Percentiles rank a stretch among this genome's conserved stretches.
phyloP scores from a whole-genome alignment of 2,113 vertebrate genomes.

The Oreochromis spilurus region DNA sequence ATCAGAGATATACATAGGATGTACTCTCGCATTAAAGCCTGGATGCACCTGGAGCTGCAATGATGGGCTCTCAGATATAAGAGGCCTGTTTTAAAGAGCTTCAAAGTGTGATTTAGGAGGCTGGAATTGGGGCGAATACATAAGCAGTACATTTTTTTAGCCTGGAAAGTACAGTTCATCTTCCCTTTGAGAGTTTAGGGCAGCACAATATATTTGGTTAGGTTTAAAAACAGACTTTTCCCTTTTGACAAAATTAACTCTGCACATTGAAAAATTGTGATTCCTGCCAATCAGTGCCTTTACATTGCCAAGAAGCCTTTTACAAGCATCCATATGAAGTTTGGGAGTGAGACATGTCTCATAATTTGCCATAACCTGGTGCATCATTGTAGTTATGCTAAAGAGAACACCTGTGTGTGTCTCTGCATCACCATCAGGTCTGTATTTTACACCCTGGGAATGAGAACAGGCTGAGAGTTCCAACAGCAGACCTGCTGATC shows the following conservation, averaged over 20 bases:
- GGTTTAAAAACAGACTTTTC: neutral
- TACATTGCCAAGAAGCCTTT: neutral
- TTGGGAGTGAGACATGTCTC: neutral
- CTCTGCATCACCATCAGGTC: neutral
- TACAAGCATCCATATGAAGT: neutral
- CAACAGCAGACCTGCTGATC: neutral
- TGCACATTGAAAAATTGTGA: neutral
- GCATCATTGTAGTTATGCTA: neutral
- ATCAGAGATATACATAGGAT: neutral
- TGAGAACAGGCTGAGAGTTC: neutral
- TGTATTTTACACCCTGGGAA: neutral
- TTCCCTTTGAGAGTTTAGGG: neutral
- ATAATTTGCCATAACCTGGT: neutral
- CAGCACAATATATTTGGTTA: accelerated
- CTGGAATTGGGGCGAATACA: neutral
- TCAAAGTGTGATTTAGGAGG: neutral
- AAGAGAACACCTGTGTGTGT: neutral
- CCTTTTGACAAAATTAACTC: neutral
- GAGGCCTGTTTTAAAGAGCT: neutral
- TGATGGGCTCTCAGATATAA: neutral
- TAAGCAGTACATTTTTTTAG: neutral
- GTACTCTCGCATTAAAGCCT: neutral
- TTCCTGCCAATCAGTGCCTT: neutral
- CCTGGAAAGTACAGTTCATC: neutral
- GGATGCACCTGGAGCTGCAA: neutral